phyloP scores from a whole-genome alignment of 2,797 vertebrate genomes.

The Gymnoscopelus braueri region DNA sequence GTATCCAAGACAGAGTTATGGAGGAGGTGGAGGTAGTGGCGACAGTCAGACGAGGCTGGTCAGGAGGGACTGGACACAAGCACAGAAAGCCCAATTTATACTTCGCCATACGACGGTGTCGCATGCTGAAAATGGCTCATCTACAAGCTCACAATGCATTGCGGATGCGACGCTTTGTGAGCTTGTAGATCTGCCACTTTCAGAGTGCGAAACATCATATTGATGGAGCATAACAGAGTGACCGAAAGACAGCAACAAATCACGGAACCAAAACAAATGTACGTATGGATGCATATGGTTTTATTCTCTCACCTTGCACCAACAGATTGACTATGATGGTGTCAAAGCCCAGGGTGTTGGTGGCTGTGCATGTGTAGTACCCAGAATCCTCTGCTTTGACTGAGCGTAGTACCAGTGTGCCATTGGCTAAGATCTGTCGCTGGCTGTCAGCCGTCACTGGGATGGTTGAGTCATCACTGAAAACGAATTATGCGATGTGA shows the following conservation, averaged over 20 bases:
- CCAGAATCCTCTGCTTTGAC: slow-evolving; percentile 98
- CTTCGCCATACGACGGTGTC: too few relatives aligned
- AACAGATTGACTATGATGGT: slow-evolving; percentile 97
- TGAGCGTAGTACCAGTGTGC: slow-evolving; percentile 91
- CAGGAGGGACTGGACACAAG: slow-evolving; percentile 88
- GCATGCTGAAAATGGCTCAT: too few relatives aligned
- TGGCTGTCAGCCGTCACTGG: slow-evolving; percentile 91
- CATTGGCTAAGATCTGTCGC: slow-evolving; percentile 91
- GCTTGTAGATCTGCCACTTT: too few relatives aligned
- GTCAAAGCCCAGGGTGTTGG: slow-evolving; percentile 96
- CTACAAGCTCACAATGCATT: too few relatives aligned
- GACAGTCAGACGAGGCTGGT: slow-evolving; percentile 96
- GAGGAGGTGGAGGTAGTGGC: slow-evolving; percentile 97
- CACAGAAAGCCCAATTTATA: slow-evolving; percentile 14
- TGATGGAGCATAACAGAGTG: too few relatives aligned
- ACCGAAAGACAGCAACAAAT: too few relatives aligned
- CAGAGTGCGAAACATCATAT: too few relatives aligned
- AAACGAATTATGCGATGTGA: background rate
- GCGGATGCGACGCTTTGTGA: too few relatives aligned
- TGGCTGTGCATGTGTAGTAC: slow-evolving; percentile 98
- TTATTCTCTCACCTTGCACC: slow-evolving; percentile 89
- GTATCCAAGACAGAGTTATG: slow-evolving; percentile 98
- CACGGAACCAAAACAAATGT: too few relatives aligned
- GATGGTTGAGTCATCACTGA: slow-evolving; percentile 93
- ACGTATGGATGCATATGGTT: too few relatives aligned